Base-by-base conservation (phyloP, 2,797 vertebrate species). In the Prunella strophiata region DNA sequence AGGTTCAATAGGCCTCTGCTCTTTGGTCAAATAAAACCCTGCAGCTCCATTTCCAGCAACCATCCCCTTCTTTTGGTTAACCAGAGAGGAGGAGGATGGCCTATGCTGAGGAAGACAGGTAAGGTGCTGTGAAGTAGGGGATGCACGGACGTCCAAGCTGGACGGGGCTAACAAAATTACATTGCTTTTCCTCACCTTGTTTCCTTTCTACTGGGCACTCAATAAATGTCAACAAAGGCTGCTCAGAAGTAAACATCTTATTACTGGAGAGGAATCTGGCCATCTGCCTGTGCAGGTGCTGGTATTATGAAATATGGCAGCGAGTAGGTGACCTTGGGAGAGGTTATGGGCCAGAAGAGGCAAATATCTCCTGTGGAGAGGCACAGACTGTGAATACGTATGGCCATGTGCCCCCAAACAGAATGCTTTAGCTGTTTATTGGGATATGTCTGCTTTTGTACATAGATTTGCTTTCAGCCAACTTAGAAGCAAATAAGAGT, bases 81-180 rank as follows among this genome's bases (percentile, higher is more conserved):
- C 32, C 80, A 66, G 84, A 74, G 76, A 83, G 87, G 88, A 77
- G 95, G 73, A 87, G 83, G 89, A 96, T 97, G 95, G 94, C 95
- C 79, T 91, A 55, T 96, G 91, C 95, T 73, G 95, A 94, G 85
- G 95, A 97, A 55, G 92, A 96, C 76, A 96, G 96, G 95, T 96
- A 96, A 96, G 96, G 73, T 36, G 58, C 75, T 88, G 91, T 89
- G 87, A 75, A 91, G 43, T 1, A 81, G 80, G 77, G 94, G 83
- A 13, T 66, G 86, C 25, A 10, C 8, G 34, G 52, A 14, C 8
- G 3, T 65, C 65, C 36, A 23, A 50, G 66, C 42, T 92, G 81
- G 68, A 94, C 80, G 75, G 92, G 90, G 34, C 29, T 36, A 23
- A 61, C 1, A 5, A 48, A 77, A 88, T 45, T 21, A 34, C 58